A percentile compares a stretch with the other conserved stretches of the same genome.
phyloP scores from a whole-genome alignment of 2,888 invertebrate species.

The Cephus sareptanus region DNA sequence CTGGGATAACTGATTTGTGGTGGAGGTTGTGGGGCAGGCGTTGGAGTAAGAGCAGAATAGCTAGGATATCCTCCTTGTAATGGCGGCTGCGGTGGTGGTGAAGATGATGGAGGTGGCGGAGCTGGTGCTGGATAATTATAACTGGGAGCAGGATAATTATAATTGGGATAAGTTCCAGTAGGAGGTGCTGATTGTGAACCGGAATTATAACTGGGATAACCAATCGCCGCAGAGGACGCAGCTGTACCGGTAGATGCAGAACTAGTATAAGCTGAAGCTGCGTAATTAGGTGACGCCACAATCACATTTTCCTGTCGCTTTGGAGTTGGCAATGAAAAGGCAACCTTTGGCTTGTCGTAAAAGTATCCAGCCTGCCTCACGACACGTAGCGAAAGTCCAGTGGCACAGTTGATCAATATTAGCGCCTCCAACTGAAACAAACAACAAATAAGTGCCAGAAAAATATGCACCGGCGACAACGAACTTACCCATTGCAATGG shows the following conservation, averaged over 20 bases:
- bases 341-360: constrained; percentile 45
- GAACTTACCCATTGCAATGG: constrained; percentile 52
- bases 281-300: constrained; percentile 22
- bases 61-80: neutral
- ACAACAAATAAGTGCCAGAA: neutral
- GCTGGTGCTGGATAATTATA: constrained; percentile 23
- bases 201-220: neutral
- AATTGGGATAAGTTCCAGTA: neutral
- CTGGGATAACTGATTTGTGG: constrained; percentile 19
- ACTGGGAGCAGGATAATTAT: constrained; percentile 14
- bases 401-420: constrained; percentile 30
- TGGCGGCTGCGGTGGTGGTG: constrained; percentile 23
- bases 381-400: constrained; percentile 29
- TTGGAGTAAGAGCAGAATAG: neutral
- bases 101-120: neutral
- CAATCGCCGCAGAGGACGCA: neutral
- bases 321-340: constrained; percentile 42
- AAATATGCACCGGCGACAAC: neutral
- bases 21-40: constrained; percentile 15
- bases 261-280: constrained; percentile 12
- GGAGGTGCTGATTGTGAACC: constrained; percentile 6
- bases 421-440: constrained; percentile 36
- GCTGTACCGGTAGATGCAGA: constrained; percentile 17
- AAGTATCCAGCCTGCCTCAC: constrained; percentile 51
- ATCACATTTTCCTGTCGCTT: constrained; percentile 20